Conservation (phyloP, 2,113 vertebrate genomes). For the Perca fluviatilis region DNA sequence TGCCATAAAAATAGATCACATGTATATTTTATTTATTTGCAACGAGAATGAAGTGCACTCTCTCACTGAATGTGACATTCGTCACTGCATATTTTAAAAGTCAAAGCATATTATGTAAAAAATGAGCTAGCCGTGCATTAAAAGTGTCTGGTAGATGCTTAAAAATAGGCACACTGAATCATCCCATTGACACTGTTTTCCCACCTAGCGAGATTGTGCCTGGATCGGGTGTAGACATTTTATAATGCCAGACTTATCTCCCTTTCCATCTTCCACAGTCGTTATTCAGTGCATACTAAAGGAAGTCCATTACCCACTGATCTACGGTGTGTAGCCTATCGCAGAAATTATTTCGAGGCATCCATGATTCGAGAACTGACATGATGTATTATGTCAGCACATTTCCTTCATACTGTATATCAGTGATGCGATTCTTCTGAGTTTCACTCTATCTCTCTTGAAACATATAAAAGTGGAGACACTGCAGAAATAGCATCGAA, state of each 20-base stretch:
- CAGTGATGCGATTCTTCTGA: conserved; percentile 55
- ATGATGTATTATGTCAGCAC: conserved; percentile 72
- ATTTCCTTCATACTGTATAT: conserved; percentile 59
- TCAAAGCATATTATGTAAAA: conserved; percentile 54
- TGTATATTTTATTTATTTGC: conserved; percentile 70
- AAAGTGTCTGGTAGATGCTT: conserved; percentile 54
- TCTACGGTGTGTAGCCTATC: conserved; percentile 55
- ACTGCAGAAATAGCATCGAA: conserved; percentile 69
- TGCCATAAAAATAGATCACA: conserved; percentile 42
- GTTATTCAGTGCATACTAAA: conserved; percentile 34
- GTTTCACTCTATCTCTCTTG: conserved; percentile 63
- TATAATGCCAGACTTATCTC: conserved; percentile 66
- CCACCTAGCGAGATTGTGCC: conserved; percentile 43
- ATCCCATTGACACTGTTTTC: conserved; percentile 57
- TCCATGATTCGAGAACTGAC: conserved; percentile 54
- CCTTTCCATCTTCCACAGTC: conserved; percentile 44
- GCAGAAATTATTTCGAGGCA: conserved; percentile 62
- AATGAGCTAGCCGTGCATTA: conserved; percentile 50
- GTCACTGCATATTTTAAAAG: conserved; percentile 75
- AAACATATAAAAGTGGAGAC: conserved; percentile 75
- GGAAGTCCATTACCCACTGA: conserved; percentile 61
- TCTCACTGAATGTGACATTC: conserved; percentile 57
- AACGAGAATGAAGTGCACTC: conserved; percentile 40
- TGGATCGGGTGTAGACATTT: conserved; percentile 60
- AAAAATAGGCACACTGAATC: conserved; percentile 66